A percentile compares a stretch with the other conserved stretches of the same genome.
phyloP scores from a whole-genome alignment of 30 jellyfish, hydroid and myxozoan species.

The Mastigias papua region DNA sequence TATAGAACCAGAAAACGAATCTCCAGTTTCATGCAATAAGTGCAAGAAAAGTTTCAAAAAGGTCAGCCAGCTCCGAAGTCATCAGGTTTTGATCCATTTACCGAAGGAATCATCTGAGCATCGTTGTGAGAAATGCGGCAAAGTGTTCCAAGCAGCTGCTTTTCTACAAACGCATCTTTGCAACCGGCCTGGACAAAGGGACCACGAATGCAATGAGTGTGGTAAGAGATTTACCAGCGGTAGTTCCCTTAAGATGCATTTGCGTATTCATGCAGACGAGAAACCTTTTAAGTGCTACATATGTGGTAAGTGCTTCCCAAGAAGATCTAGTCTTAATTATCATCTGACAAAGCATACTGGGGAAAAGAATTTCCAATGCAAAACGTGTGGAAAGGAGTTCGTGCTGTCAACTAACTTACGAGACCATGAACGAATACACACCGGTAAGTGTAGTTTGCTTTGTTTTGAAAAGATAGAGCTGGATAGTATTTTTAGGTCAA shows the following conservation, averaged over 20 bases:
- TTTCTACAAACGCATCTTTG: conserved; percentile 70
- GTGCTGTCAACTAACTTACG: conserved; percentile 26
- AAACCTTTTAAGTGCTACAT: conserved; percentile 65
- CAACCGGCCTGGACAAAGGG: conserved; percentile 62
- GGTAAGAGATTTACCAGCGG: conserved; percentile 64
- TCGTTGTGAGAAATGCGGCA: conserved; percentile 72
- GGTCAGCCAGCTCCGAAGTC: conserved; percentile 45
- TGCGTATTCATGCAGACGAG: conserved; percentile 45
- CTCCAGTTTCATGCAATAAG: conserved; percentile 40
- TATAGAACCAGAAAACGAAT: conserved; percentile 3
- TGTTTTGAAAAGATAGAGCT: neutral
- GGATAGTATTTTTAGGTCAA: no score
- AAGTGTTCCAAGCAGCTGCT: conserved; percentile 62
- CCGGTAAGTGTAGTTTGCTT: conserved; percentile 36
- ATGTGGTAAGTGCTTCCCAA: conserved; percentile 59
- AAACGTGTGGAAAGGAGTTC: conserved; percentile 66
- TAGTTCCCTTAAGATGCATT: conserved; percentile 48
- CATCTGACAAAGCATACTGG: conserved; percentile 78
- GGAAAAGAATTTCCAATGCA: conserved; percentile 55
- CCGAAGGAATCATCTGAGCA: conserved; percentile 40
- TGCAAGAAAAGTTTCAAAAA: conserved; percentile 31
- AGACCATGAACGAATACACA: conserved; percentile 74
- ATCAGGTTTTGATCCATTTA: conserved; percentile 32
- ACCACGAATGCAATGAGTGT: conserved; percentile 55
- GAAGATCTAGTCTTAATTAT: conserved; percentile 59